phyloP scores from a whole-genome alignment of 1,140 invertebrate species.

The Magallana gigas region DNA sequence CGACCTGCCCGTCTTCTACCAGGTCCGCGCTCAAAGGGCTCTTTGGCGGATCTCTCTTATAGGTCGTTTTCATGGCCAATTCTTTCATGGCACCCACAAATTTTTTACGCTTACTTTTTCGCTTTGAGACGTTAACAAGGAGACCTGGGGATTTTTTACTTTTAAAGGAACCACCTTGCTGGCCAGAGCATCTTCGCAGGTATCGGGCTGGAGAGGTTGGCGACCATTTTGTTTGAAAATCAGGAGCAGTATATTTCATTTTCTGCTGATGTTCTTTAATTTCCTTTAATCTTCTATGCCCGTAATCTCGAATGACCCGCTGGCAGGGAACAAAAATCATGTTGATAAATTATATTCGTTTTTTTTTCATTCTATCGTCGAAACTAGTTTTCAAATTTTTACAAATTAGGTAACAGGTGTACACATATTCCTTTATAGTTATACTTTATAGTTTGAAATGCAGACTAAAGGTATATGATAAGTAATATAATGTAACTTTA shows the following conservation, averaged over 20 bases:
- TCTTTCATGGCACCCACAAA: constrained; percentile 25
- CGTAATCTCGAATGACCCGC: constrained; percentile 75
- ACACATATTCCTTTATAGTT: too few species aligned
- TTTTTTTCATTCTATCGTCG: too few species aligned
- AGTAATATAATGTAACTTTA: too few species aligned
- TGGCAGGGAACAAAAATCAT: constrained; percentile 55
- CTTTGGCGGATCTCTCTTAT: neutral
- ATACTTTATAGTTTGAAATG: too few species aligned
- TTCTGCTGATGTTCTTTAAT: constrained; percentile 72
- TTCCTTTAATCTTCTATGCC: constrained; percentile 70
- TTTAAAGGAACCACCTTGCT: neutral
- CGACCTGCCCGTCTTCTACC: neutral
- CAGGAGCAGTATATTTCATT: constrained; percentile 13
- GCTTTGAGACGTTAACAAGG: neutral
- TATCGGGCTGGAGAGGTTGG: constrained; percentile 4
- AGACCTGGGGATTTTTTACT: neutral
- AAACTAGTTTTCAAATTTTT: too few species aligned
- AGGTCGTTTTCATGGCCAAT: neutral
- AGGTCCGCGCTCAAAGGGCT: neutral
- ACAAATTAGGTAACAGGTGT: too few species aligned
- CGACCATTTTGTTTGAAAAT: constrained; percentile 40
- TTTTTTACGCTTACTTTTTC: neutral
- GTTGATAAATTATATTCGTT: too few species aligned
- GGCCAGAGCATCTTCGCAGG: neutral
- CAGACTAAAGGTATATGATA: too few species aligned